A percentile compares a stretch with the other conserved stretches of the same genome.
These are phyloP conservation scores for Mesorhabditis belari DNA, from an alignment of 2,888 invertebrate genomes.

Conservation along the genomic window DNA sequence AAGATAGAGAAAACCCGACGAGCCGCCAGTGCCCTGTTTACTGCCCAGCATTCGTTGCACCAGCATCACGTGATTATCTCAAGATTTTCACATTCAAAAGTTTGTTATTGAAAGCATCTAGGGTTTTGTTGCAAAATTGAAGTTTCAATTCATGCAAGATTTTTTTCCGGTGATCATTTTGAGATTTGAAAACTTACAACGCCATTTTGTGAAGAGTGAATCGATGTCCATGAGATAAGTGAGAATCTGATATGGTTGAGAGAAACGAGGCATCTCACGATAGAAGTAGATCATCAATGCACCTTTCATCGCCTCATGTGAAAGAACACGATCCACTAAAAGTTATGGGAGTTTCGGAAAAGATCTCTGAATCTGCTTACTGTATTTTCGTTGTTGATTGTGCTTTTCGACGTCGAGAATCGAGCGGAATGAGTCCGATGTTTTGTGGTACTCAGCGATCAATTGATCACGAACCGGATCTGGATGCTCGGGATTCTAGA, in stretches of 20 bases:
- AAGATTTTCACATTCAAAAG: not conserved
- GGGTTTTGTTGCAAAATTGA: not conserved
- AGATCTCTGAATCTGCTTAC: constrained; percentile 52
- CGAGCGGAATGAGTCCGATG: constrained; percentile 53
- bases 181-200: constrained; percentile 68
- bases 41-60: constrained; percentile 98
- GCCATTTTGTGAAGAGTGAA: constrained; percentile 94
- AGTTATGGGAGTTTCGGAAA: constrained; percentile 1
- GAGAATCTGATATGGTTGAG: constrained; percentile 90
- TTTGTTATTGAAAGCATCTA: not conserved
- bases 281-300: constrained; percentile 97
- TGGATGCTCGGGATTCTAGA: constrained; percentile 62
- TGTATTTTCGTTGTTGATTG: constrained; percentile 73
- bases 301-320: constrained; percentile 85
- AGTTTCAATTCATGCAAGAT: not conserved
- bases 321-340: constrained; percentile 71
- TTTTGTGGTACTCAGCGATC: constrained; percentile 58
- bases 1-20: constrained; percentile 94
- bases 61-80: constrained; percentile 96
- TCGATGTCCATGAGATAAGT: constrained; percentile 94
- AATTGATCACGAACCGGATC: constrained; percentile 57
- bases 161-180: no score
- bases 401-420: constrained; percentile 67
- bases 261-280: constrained; percentile 87
- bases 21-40: constrained; percentile 93